Base-by-base conservation (phyloP, 2,888 invertebrate species). In the Blastobasis adustella region DNA sequence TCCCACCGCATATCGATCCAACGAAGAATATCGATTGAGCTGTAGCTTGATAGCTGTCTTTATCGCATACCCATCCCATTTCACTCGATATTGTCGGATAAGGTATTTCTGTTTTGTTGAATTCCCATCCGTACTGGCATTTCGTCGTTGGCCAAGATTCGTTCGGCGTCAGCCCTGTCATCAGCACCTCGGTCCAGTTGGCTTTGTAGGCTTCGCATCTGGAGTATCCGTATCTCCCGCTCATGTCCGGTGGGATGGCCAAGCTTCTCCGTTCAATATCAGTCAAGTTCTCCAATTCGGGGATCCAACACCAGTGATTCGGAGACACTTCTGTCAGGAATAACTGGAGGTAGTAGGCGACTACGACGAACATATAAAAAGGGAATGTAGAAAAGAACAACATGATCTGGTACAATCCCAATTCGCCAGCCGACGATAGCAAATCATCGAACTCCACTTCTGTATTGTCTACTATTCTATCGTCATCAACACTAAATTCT, bases 61-160 rank as follows among this genome's bases (percentile, higher is more conserved):
- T 79, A 8, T 75, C 73, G 46, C 80, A 81, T 3, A 81, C 79
- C 80, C 81, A 81, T 55, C 66, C 77, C 45, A 73, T 52, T 36
- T 80, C 79, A 51, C 76, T 81, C 6, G 77, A 69, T 58, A 79
- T 74, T 0, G 80, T 81, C 8, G 75, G 67, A 53, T 81, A 81
- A 3, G 81, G 80, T 58, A 81, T 79, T 51, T 80, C 79, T 37
- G 69, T 69, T 60, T 62, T 68, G 52, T 80, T 73, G 41, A 75
- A 80, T 53, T 81, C 79, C 81, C 80, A 81, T 50, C 81, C 81
- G 52, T 73, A 49, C 60, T 67, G 63, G 62, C 80, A 81, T 6
- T 73, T 63, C 38, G 66, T 63, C 38, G 61, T 70, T 36, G 47
- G 55, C 80, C 80, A 80, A 4, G 66, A 62, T 10, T 53, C 49